Evolutionary conservation across 2,797 vertebrate genomes (phyloP).

Genomic region (Masticophis lateralis): DNA sequence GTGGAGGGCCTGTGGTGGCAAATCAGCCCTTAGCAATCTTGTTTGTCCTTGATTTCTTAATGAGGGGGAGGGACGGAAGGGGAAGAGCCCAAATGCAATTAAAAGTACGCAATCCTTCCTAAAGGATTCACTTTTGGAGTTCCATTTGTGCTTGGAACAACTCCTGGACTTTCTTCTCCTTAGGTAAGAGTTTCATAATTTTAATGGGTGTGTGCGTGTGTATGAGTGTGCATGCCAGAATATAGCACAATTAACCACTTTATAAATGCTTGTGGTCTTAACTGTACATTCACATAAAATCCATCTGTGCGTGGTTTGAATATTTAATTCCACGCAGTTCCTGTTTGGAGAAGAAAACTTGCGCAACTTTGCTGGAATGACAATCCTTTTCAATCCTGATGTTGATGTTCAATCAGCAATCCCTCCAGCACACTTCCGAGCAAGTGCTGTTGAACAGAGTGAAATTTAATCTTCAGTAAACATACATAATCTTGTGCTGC

Average conservation of each 20-base stretch:
- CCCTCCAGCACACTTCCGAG: not conserved
- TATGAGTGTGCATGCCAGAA: accelerated
- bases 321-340: not conserved
- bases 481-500: not conserved
- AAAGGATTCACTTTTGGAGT: not conserved
- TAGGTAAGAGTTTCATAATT: not conserved
- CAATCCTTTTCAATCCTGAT: not conserved
- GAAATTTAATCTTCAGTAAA: not conserved
- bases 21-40: not conserved
- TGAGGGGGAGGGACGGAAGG: too few relatives aligned
- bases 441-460: not conserved
- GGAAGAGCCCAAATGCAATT: not conserved
- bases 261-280: not conserved
- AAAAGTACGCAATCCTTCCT: not conserved
- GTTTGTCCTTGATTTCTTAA: not conserved
- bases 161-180: not conserved
- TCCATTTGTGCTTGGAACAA: not conserved
- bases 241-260: not conserved
- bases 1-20: not conserved
- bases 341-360: not conserved
- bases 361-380: not conserved
- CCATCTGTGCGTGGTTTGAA: not conserved
- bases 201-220: not conserved
- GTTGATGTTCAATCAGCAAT: not conserved
- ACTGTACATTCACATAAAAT: not conserved